phyloP scores from a whole-genome alignment of 2,888 invertebrate species.

The Pristionchus fissidentatus region DNA sequence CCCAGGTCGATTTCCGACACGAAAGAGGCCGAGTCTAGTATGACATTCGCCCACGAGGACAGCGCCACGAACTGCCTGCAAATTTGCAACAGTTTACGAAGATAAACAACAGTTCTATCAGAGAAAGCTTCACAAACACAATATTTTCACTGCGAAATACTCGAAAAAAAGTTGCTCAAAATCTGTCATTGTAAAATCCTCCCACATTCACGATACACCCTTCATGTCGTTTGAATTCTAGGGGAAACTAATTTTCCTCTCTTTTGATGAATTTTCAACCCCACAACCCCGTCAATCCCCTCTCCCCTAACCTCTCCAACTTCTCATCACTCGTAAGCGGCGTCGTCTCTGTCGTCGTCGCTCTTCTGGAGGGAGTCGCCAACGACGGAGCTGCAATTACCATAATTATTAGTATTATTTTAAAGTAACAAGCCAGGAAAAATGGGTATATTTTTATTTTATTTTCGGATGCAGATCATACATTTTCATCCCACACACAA shows the following conservation, averaged over 20 bases:
- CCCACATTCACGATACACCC: neutral
- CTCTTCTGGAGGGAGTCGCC: neutral
- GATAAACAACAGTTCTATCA: too few species aligned
- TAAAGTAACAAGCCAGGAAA: too few species aligned
- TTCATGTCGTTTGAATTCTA: neutral
- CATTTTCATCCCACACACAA: too few species aligned
- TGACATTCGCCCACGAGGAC: constrained; percentile 48
- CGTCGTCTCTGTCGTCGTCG: neutral
- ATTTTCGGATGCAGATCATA: too few species aligned
- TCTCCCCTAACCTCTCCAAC: constrained; percentile 35
- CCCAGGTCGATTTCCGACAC: constrained; percentile 58
- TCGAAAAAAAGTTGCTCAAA: too few species aligned
- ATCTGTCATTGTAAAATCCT: neutral
- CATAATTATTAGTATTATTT: too few species aligned
- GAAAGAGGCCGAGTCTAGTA: constrained; percentile 46
- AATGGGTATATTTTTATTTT: too few species aligned
- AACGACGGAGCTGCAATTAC: constrained; percentile 17
- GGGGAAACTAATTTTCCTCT: neutral
- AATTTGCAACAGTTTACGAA: too few species aligned
- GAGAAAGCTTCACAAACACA: neutral
- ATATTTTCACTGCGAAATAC: neutral
- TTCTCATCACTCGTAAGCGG: constrained; percentile 27
- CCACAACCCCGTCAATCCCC: too few species aligned
- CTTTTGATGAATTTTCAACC: neutral
- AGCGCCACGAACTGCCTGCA: constrained; percentile 48